Conservation (phyloP, 2,113 vertebrate species). For the Psammodynastes pulverulentus region DNA sequence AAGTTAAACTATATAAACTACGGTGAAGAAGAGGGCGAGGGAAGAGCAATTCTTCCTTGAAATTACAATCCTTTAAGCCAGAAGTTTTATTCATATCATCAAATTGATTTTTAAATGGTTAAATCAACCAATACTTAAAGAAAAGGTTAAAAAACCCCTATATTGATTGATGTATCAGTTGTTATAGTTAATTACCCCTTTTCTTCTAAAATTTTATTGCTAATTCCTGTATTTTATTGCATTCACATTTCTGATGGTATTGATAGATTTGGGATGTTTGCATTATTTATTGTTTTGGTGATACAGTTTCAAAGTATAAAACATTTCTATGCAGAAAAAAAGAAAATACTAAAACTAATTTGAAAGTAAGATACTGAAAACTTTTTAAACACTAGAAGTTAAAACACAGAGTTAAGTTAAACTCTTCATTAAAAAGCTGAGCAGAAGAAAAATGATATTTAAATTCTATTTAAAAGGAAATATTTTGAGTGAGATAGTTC, state of each 20-base stretch:
- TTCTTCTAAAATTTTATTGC: background rate
- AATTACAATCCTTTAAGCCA: background rate
- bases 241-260: background rate
- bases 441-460: background rate
- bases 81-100: background rate
- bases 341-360: background rate
- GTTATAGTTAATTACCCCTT: background rate
- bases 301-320: background rate
- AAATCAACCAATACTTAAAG: background rate
- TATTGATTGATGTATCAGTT: background rate
- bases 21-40: background rate
- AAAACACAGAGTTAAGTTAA: background rate
- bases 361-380: background rate
- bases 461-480: background rate
- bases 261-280: background rate
- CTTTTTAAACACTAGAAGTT: background rate
- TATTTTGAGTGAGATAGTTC: background rate
- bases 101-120: background rate
- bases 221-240: background rate
- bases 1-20: constrained; percentile 1
- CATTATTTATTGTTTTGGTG: background rate
- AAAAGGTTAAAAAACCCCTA: too few relatives aligned
- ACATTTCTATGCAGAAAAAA: background rate
- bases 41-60: background rate
- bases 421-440: background rate